Conservation (phyloP, 2,113 vertebrate genomes). For the Lanius collurio region DNA sequence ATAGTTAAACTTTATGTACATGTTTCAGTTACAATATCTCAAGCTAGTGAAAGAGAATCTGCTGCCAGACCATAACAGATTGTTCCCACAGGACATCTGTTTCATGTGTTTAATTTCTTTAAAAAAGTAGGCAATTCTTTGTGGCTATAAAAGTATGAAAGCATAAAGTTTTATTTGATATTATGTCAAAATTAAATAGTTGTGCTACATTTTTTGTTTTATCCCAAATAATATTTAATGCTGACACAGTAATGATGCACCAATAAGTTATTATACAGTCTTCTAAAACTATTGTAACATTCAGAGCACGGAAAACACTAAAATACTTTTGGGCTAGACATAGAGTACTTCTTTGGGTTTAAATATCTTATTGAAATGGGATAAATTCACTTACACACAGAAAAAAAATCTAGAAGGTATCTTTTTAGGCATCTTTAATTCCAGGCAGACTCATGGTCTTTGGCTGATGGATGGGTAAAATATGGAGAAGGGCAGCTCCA, state of each 20-base stretch:
- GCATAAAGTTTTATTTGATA: conserved; percentile 33
- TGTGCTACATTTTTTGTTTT: conserved; percentile 25
- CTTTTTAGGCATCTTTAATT: background rate
- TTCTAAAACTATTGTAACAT: background rate
- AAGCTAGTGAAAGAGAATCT: conserved; percentile 51
- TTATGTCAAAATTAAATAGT: conserved; percentile 49
- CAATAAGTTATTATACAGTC: background rate
- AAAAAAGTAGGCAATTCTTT: conserved; percentile 60
- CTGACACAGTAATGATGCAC: background rate
- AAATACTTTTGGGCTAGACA: background rate
- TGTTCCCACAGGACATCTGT: conserved; percentile 59
- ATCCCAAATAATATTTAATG: background rate
- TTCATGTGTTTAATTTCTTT: conserved; percentile 60
- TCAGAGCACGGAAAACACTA: background rate
- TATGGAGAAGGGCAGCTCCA: background rate
- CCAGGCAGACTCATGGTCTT: background rate
- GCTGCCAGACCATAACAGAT: conserved; percentile 58
- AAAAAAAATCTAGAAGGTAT: background rate
- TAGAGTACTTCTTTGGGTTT: background rate
- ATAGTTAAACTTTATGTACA: conserved; percentile 59
- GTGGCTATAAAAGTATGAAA: conserved; percentile 54
- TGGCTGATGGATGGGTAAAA: background rate
- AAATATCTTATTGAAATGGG: background rate
- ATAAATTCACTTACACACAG: background rate
- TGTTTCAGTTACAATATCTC: conserved; percentile 47